Base-by-base conservation (phyloP, 2,113 vertebrate species). In the chimpanzee (Pan troglodytes) region DNA sequence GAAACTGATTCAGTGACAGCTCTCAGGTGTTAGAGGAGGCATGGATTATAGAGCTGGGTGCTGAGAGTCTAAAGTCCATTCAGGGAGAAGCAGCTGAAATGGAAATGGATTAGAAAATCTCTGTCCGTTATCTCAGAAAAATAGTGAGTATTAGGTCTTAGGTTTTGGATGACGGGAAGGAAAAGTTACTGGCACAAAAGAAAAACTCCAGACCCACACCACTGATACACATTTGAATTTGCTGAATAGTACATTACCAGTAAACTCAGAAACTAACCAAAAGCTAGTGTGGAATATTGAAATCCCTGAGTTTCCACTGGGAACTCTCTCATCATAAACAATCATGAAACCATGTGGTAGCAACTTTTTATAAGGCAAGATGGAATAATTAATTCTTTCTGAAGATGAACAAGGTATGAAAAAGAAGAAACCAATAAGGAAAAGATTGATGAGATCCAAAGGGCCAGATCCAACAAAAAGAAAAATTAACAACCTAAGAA, bases 251-350 rank as follows among this genome's bases (percentile, higher is more conserved):
- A 10, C 3, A 45, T 68, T 80, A 88, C 59, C 7, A 32, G 1
- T 57, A 85, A 92, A 23, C 14, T 20, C 52, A 92, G n/a, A 94
- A 94, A 90, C 95, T 94, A 90, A 87, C 30, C 43, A 40, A 97
- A 83, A 90, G 30, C 38, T 57, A 14, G 0, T 52, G 48, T 18
- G 43, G 16, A 8, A 61, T 16, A 92, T 48, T 86, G 85, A 93
- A 94, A 94, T 5, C 4, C 13, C 25, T 88, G 35, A 93, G 45
- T 90, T 92, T 87, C 85, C 68, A 73, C 0, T 23, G 68, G 61
- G 43, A 23, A 32, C 5, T 59, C 67, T 52, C 57, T 86, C 32
- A 83, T 92, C 11, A n/a, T 35, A 87, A 90, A 83, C 22, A 40
- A 86, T 32, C n/a, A 73, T 87, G 40, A 92, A 87, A 83, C 75